These are phyloP conservation scores for Halcyon malimbica DNA, from an alignment of 2,113 vertebrate genomes.

Conservation along the genomic window DNA sequence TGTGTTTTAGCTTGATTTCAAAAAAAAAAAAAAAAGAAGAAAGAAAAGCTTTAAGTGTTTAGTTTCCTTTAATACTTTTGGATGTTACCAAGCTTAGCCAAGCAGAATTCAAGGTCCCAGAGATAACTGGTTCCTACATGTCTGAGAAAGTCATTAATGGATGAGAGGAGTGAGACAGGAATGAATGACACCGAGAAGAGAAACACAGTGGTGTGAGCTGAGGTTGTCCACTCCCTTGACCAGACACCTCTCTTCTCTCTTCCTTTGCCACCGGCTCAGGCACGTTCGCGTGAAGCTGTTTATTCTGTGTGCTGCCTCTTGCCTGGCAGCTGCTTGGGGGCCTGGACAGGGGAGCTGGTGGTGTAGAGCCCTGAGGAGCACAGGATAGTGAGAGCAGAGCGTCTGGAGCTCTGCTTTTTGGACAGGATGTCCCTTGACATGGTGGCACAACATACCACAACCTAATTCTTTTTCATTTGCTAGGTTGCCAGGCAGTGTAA, in stretches of 20 bases:
- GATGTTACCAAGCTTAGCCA: not conserved
- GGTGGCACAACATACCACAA: not conserved
- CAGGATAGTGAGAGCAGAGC: not conserved
- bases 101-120: not conserved
- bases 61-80: not conserved
- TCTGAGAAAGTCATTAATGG: not conserved
- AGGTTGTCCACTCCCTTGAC: not conserved
- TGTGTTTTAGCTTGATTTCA: not conserved
- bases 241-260: not conserved
- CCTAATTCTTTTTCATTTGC: not conserved
- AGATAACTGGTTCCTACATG: not conserved
- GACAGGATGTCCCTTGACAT: not conserved
- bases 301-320: accelerated
- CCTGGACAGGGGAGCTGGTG: not conserved
- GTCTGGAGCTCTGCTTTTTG: accelerated
- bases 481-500: not conserved
- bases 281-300: not conserved
- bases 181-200: not conserved
- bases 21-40: not conserved
- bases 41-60: not conserved
- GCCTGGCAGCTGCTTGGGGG: not conserved
- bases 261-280: not conserved
- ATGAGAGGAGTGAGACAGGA: not conserved
- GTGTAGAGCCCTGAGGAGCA: not conserved
- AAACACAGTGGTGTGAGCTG: not conserved